Conservation (phyloP, 2,797 vertebrate species). For the Acrossocheilus fasciatus region DNA sequence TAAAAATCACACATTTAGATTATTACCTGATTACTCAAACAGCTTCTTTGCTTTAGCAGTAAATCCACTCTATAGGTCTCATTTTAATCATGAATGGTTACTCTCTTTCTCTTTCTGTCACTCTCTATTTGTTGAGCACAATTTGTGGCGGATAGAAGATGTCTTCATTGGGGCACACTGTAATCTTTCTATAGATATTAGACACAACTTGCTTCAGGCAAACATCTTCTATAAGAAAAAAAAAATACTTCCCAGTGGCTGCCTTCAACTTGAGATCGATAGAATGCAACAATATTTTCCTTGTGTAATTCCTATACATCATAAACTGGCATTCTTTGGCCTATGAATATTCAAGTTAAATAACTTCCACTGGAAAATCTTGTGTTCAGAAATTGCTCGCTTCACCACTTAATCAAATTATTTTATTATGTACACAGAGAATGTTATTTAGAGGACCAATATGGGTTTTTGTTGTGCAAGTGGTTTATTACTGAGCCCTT, state of each 20-base stretch:
- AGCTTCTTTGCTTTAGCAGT: neutral
- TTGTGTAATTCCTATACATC: neutral
- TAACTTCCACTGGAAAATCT: neutral
- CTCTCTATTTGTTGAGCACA: neutral
- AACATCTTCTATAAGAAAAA: slow-evolving; percentile 16
- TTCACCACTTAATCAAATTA: neutral
- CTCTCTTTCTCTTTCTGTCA: slow-evolving; percentile 32
- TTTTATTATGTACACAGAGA: neutral
- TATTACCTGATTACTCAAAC: neutral
- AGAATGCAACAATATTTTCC: neutral
- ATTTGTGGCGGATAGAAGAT: slow-evolving; percentile 15
- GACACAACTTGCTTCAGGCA: slow-evolving; percentile 19
- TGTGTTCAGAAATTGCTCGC: neutral
- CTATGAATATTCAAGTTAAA: neutral
- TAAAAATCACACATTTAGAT: slow-evolving; percentile 20
- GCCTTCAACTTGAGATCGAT: slow-evolving; percentile 8
- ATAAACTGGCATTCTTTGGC: neutral
- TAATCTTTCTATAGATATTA: slow-evolving; percentile 1
- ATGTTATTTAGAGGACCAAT: neutral
- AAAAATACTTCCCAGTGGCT: neutral
- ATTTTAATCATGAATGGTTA: neutral
- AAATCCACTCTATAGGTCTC: neutral
- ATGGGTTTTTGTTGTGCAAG: neutral
- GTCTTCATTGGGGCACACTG: slow-evolving; percentile 9
- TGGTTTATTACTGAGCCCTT: neutral